phyloP scores from a whole-genome alignment of 2,797 vertebrate genomes.

The Glossophaga mutica region DNA sequence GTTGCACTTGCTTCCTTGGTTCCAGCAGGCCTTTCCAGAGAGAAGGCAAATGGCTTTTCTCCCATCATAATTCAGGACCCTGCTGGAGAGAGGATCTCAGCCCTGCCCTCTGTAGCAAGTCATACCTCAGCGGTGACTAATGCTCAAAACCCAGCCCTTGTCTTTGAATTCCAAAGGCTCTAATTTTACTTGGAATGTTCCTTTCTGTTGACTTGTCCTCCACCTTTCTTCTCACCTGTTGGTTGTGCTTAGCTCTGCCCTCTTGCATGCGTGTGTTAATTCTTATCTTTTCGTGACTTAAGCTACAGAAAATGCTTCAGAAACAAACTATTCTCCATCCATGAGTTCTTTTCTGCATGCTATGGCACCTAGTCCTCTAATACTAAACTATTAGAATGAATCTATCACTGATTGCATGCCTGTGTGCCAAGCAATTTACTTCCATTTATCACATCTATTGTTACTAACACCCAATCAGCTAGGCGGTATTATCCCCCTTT shows the following conservation, averaged over 20 bases:
- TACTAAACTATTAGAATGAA: not conserved
- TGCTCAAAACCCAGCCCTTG: not conserved
- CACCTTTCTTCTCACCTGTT: slow-evolving; percentile 1
- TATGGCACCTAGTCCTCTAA: not conserved
- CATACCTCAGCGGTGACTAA: not conserved
- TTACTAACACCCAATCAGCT: not conserved
- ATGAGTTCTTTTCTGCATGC: no score
- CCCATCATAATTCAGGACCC: not conserved
- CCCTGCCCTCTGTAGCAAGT: not conserved
- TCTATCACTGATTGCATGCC: not conserved
- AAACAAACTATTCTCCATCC: not conserved
- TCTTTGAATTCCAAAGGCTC: not conserved
- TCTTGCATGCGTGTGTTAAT: not conserved
- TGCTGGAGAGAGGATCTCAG: not conserved
- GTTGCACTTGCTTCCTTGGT: not conserved
- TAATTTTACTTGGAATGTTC: not conserved
- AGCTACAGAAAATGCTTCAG: not conserved
- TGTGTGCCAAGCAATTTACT: not conserved
- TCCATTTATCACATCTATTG: not conserved
- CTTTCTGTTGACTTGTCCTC: slow-evolving; percentile 4
- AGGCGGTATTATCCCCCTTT: not conserved
- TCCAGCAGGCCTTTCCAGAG: not conserved
- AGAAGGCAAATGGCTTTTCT: not conserved
- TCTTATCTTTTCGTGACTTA: not conserved
- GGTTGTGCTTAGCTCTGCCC: not conserved